Evolutionary conservation across 2,888 invertebrate genomes (phyloP).

Genomic region (Pammene fasciana): DNA sequence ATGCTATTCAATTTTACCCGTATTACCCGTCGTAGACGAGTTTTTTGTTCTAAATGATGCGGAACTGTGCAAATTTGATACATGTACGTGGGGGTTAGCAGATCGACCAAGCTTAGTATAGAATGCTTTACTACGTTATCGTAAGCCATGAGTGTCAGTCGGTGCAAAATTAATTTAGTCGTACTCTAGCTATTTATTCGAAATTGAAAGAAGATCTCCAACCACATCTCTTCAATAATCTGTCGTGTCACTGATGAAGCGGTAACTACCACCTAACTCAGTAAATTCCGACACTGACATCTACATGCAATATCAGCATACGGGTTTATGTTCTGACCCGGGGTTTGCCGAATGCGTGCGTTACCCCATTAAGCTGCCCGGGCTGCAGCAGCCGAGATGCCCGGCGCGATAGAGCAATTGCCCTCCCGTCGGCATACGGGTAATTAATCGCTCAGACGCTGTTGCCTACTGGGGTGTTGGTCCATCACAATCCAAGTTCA

Average conservation of each 20-base stretch:
- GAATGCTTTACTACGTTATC: too few species aligned
- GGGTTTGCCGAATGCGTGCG: slow-evolving; percentile 37
- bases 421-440: slow-evolving; percentile 77
- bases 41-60: slow-evolving; percentile 36
- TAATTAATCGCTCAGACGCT: slow-evolving; percentile 66
- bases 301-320: slow-evolving; percentile 1
- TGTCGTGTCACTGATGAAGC: too few species aligned
- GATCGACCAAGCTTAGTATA: too few species aligned
- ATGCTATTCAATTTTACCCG: slow-evolving; percentile 58
- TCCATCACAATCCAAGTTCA: background rate
- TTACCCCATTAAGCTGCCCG: slow-evolving; percentile 44
- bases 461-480: slow-evolving; percentile 45
- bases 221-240: background rate
- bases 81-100: too few species aligned
- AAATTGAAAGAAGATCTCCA: background rate
- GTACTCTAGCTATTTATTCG: background rate
- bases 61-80: slow-evolving; percentile 38
- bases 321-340: background rate
- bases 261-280: too few species aligned
- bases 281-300: background rate
- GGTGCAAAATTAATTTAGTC: too few species aligned
- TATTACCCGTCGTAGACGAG: slow-evolving; percentile 22
- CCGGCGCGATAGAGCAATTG: slow-evolving; percentile 72
- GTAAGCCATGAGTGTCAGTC: too few species aligned
- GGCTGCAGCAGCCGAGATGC: slow-evolving; percentile 57